Percentiles rank a stretch among this genome's conserved stretches.
Evolutionary conservation across 2,797 vertebrate genomes (phyloP).

Genomic region (Cossypha polioptera): DNA sequence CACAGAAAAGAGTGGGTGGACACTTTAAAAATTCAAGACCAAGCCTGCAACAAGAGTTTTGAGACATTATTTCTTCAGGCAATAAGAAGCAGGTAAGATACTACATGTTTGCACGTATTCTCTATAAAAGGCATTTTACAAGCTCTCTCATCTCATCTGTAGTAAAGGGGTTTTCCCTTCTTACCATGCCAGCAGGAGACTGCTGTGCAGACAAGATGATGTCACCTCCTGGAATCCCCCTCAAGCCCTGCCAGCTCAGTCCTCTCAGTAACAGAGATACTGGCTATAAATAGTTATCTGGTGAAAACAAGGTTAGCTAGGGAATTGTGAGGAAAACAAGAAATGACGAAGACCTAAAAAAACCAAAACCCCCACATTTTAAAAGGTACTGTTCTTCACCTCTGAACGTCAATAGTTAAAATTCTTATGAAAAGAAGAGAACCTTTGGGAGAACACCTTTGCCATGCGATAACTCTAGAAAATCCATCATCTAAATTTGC

Average conservation of each 20-base stretch:
- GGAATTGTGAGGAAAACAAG: constrained; percentile 12
- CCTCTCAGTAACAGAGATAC: constrained; percentile 46
- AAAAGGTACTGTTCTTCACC: neutral
- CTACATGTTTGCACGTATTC: neutral
- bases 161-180: constrained; percentile 1
- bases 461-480: neutral
- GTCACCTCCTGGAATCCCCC: constrained; percentile 74
- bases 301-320: constrained; percentile 47
- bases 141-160: neutral
- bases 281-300: constrained; percentile 67
- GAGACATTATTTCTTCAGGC: neutral
- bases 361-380: fast-evolving
- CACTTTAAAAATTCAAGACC: constrained; percentile 1
- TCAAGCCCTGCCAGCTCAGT: constrained; percentile 63
- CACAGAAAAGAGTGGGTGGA: neutral
- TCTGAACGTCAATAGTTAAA: neutral
- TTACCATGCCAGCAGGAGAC: constrained; percentile 22
- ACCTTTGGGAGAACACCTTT: neutral
- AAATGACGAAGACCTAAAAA: neutral
- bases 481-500: neutral
- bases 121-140: constrained; percentile 26
- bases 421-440: neutral
- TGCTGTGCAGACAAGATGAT: constrained; percentile 53
- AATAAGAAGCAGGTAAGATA: neutral
- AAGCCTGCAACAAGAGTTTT: neutral